Evolutionary conservation across 2,113 vertebrate genomes (phyloP).

Genomic region (Zootoca vivipara): DNA sequence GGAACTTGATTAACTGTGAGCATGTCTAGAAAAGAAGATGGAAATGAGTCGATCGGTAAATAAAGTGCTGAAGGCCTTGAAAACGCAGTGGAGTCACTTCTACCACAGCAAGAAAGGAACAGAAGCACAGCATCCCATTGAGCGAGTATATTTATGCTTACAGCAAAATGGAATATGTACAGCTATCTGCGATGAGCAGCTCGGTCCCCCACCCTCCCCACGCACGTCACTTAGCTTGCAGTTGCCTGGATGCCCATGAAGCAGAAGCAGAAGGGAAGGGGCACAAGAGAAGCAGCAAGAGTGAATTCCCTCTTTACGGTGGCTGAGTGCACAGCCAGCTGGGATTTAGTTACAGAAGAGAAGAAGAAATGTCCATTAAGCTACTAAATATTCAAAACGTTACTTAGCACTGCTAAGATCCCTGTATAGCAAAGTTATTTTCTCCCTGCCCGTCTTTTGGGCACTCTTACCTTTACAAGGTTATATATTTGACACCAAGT

Average conservation of each 20-base stretch:
- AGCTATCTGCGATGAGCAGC: constrained; percentile 12
- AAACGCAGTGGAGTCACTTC: constrained; percentile 56
- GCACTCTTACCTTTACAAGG: constrained; percentile 51
- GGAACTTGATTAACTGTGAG: constrained; percentile 66
- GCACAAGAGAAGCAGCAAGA: constrained; percentile 1
- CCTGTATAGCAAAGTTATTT: background rate
- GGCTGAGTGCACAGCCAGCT: constrained; percentile 43
- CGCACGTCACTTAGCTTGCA: constrained; percentile 17
- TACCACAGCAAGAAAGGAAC: constrained; percentile 62
- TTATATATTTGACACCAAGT: background rate
- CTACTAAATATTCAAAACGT: constrained; percentile 37
- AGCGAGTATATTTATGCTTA: constrained; percentile 48
- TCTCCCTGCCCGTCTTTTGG: constrained; percentile 52
- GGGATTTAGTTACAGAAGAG: constrained; percentile 24
- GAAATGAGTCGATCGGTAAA: constrained; percentile 60
- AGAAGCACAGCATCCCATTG: constrained; percentile 54
- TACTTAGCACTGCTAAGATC: constrained; percentile 50
- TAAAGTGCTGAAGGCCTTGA: constrained; percentile 39
- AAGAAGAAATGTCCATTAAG: constrained; percentile 14
- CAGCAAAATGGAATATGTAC: constrained; percentile 29
- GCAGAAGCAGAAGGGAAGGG: background rate
- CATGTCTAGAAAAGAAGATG: constrained; percentile 50
- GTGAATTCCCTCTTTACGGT: constrained; percentile 49
- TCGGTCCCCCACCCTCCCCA: constrained; percentile 11
- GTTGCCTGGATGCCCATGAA: background rate